Percentiles rank a stretch among this genome's conserved stretches.
Evolutionary conservation across 2,888 invertebrate species (phyloP).

Genomic region (Pemphredon lugubris): DNA sequence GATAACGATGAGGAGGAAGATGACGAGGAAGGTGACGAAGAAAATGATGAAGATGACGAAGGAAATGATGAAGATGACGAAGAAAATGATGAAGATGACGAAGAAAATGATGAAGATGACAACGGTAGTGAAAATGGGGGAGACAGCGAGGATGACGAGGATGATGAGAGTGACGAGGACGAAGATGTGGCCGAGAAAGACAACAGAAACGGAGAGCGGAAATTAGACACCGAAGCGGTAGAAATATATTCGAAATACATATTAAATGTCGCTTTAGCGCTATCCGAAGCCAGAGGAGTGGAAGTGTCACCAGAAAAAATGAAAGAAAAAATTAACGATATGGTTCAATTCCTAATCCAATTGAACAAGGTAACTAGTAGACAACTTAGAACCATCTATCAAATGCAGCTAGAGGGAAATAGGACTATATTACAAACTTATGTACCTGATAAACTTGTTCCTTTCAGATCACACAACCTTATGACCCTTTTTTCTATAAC

Average conservation of each 20-base stretch:
- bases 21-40: not conserved
- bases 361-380: slow-evolving; percentile 11
- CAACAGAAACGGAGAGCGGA: no score
- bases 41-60: not conserved
- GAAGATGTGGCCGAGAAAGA: no score
- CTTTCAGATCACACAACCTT: slow-evolving; percentile 3
- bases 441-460: no score
- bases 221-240: no score
- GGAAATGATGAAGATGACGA: no score
- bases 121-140: no score
- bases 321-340: slow-evolving; percentile 47
- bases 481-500: accelerated
- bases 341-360: slow-evolving; percentile 56
- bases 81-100: not conserved
- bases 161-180: no score
- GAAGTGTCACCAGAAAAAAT: slow-evolving; percentile 43
- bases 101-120: not conserved
- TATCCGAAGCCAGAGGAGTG: slow-evolving; percentile 48
- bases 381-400: no score
- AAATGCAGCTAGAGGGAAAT: no score
- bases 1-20: no score
- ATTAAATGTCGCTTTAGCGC: slow-evolving; percentile 28
- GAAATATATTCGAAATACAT: not conserved
- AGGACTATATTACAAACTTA: no score
- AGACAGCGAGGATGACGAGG: no score